phyloP scores from a whole-genome alignment of 2,888 invertebrate species.

The Eurois occulta region DNA sequence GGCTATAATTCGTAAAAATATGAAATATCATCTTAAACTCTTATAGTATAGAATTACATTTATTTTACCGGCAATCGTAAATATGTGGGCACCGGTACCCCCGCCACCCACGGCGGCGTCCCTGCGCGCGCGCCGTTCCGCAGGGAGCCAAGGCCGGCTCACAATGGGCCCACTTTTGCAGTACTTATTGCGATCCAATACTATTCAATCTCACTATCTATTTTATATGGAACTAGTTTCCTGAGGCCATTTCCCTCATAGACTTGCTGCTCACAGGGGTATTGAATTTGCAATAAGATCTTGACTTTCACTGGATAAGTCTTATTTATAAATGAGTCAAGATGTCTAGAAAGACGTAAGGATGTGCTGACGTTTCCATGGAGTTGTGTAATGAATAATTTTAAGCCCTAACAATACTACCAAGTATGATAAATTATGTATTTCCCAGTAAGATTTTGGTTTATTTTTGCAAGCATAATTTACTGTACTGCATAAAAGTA shows the following conservation, averaged over 20 bases:
- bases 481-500: constrained; percentile 25
- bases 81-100: constrained; percentile 63
- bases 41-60: constrained; percentile 58
- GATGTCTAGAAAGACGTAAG: constrained; percentile 6
- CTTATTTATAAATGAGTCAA: constrained; percentile 50
- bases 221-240: constrained; percentile 88
- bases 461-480: constrained; percentile 29
- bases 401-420: constrained; percentile 15
- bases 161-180: constrained; percentile 85
- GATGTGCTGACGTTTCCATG: constrained; percentile 19
- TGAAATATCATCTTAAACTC: constrained; percentile 52
- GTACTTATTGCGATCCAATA: constrained; percentile 86
- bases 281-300: constrained; percentile 74
- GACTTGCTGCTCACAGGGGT: constrained; percentile 76
- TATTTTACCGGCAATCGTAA: constrained; percentile 60
- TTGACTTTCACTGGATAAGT: constrained; percentile 70
- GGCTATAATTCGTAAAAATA: constrained; percentile 48
- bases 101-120: constrained; percentile 82
- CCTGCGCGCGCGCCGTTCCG: constrained; percentile 75
- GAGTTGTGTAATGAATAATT: constrained; percentile 29
- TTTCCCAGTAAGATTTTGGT: constrained; percentile 25
- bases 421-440: constrained; percentile 34
- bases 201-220: constrained; percentile 87
- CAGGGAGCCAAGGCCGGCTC: constrained; percentile 82
- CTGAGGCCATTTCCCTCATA: constrained; percentile 80